Conservation (phyloP, 1,140 invertebrate genomes). For the Pteromalus puparum region DNA sequence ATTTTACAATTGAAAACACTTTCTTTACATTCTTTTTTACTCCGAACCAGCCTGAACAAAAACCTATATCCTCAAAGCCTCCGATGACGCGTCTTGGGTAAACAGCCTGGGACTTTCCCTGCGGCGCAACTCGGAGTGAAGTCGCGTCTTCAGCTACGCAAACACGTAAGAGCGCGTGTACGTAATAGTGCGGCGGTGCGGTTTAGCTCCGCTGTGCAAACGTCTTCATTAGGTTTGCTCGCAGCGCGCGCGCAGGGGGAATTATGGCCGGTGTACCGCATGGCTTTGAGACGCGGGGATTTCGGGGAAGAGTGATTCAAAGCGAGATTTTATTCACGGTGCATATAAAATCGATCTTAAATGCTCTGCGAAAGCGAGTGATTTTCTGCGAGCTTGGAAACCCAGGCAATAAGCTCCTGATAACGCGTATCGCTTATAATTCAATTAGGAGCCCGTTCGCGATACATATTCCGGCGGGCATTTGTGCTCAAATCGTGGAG, state of each 20-base stretch:
- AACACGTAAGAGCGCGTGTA: background rate
- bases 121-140: background rate
- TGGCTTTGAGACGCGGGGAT: background rate
- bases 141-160: constrained; percentile 2
- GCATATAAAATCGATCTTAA: too few relatives aligned
- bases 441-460: background rate
- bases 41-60: too few relatives aligned
- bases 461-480: background rate
- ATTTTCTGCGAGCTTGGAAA: too few relatives aligned
- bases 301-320: too few relatives aligned
- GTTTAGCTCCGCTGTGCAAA: constrained; percentile 2
- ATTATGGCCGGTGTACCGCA: too few relatives aligned
- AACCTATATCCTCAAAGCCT: too few relatives aligned
- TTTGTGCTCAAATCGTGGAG: background rate
- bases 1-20: too few relatives aligned
- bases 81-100: too few relatives aligned
- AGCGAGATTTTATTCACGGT: too few relatives aligned
- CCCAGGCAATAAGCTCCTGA: too few relatives aligned
- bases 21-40: too few relatives aligned
- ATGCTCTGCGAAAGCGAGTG: too few relatives aligned
- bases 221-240: constrained; percentile 21
- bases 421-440: background rate
- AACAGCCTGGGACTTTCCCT: background rate
- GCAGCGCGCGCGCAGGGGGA: background rate
- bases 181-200: background rate